Conservation (phyloP, 2,113 vertebrate genomes). For the Oreochromis aureus region DNA sequence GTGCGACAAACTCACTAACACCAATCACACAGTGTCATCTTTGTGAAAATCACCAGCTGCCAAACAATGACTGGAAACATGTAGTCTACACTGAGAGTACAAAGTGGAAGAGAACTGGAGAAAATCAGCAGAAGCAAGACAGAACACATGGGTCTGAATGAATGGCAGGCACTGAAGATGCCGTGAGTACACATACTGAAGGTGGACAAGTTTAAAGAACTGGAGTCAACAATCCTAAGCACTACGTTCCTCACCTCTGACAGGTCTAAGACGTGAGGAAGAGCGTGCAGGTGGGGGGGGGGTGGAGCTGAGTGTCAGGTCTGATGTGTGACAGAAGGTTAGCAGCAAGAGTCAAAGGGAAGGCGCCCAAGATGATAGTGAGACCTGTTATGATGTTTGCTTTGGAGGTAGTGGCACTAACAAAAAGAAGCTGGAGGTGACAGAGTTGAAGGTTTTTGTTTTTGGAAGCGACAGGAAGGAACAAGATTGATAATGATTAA, state of each 20-base stretch:
- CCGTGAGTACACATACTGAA: accelerated
- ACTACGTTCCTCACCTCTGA: too few species aligned
- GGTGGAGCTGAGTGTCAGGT: background rate
- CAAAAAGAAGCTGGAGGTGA: background rate
- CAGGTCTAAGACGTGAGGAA: too few species aligned
- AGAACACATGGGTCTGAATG: background rate
- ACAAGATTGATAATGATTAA: background rate
- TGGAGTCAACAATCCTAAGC: background rate
- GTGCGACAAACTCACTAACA: background rate
- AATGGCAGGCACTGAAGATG: background rate
- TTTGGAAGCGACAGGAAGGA: background rate
- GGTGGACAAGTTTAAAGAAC: background rate
- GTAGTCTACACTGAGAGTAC: background rate
- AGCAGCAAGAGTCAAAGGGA: background rate
- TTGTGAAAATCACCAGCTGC: background rate
- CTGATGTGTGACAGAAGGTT: background rate
- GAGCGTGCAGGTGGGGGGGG: too few species aligned
- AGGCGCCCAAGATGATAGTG: background rate
- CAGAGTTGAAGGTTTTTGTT: background rate
- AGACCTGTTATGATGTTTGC: background rate
- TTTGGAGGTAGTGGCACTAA: background rate
- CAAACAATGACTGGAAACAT: background rate
- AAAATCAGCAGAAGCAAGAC: background rate
- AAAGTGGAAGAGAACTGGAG: background rate
- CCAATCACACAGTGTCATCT: background rate